Percentiles rank a stretch among this genome's conserved stretches.
These are phyloP conservation scores for Andrena camellia DNA, from an alignment of 2,888 invertebrate species.

Conservation along the genomic window DNA sequence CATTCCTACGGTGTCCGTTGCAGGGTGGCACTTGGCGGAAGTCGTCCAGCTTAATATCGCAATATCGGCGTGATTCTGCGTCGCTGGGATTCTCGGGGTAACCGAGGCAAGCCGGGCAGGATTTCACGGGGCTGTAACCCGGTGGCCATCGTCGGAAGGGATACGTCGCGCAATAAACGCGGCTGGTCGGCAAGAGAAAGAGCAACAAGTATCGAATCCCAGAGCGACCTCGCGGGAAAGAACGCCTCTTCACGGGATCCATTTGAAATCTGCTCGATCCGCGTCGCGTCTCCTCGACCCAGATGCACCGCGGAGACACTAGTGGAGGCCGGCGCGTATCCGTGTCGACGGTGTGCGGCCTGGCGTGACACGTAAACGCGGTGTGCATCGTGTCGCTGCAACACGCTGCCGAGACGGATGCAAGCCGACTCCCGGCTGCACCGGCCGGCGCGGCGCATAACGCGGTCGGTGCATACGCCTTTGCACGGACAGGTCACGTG, in stretches of 20 bases:
- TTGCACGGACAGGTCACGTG: conserved; percentile 63
- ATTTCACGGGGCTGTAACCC: conserved; percentile 9
- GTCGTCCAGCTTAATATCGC: conserved; percentile 35
- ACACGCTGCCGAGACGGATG: conserved; percentile 55
- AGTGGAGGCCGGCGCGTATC: conserved; percentile 23
- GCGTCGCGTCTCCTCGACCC: not conserved
- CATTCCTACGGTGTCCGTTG: conserved; percentile 20
- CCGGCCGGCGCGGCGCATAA: conserved; percentile 49
- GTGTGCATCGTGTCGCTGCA: conserved; percentile 29
- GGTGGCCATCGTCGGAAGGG: not conserved
- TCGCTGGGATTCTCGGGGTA: not conserved
- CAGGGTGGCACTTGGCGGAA: conserved; percentile 13
- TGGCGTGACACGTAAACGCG: conserved; percentile 38
- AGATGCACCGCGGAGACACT: not conserved
- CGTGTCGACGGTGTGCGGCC: conserved; percentile 11
- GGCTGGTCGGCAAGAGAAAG: not conserved
- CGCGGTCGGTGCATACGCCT: conserved; percentile 63
- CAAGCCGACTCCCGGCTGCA: conserved; percentile 46
- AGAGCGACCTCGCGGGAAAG: conserved; percentile 22
- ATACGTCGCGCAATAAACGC: conserved; percentile 34
- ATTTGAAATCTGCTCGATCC: conserved; percentile 10
- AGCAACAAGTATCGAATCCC: conserved; percentile 56
- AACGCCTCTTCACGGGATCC: conserved; percentile 6
- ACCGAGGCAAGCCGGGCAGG: not conserved
- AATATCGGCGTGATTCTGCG: conserved; percentile 16